phyloP scores from a whole-genome alignment of 2,888 invertebrate genomes.

The Notodonta ziczac region DNA sequence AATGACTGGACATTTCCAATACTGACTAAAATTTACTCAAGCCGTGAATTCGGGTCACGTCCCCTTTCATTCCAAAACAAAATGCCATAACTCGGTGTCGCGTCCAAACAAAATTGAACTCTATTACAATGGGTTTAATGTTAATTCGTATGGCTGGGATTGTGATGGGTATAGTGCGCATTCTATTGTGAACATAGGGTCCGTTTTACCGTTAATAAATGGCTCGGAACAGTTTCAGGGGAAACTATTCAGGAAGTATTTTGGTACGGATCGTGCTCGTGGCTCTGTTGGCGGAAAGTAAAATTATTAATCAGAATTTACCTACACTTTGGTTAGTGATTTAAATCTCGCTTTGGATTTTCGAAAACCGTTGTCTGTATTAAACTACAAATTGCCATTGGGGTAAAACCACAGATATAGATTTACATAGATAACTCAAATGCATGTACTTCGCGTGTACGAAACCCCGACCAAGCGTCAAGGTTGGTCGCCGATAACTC shows the following conservation, averaged over 20 bases:
- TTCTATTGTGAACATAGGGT: conserved; percentile 17
- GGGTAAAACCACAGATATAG: too few species aligned
- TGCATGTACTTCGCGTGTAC: too few species aligned
- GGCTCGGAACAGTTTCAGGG: conserved; percentile 9
- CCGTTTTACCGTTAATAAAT: conserved; percentile 20
- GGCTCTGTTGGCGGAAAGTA: background rate
- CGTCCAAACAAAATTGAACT: conserved; percentile 16
- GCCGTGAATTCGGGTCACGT: conserved; percentile 39
- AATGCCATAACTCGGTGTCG: conserved; percentile 24
- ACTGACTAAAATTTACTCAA: conserved; percentile 28
- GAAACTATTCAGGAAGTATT: conserved; percentile 9
- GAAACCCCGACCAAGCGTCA: too few species aligned
- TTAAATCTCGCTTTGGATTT: too few species aligned
- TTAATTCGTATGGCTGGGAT: conserved; percentile 10
- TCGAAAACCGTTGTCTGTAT: too few species aligned
- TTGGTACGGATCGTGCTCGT: conserved; percentile 1
- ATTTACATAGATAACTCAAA: too few species aligned
- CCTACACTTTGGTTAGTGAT: too few species aligned
- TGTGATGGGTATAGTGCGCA: conserved; percentile 2
- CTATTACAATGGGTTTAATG: conserved; percentile 4
- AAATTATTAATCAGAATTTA: too few species aligned
- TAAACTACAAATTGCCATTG: too few species aligned
- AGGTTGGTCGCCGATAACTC: too few species aligned
- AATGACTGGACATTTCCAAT: conserved; percentile 36
- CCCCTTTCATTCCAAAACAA: conserved; percentile 9